phyloP scores from a whole-genome alignment of 2,888 invertebrate species.

The Corythucha ciliata region DNA sequence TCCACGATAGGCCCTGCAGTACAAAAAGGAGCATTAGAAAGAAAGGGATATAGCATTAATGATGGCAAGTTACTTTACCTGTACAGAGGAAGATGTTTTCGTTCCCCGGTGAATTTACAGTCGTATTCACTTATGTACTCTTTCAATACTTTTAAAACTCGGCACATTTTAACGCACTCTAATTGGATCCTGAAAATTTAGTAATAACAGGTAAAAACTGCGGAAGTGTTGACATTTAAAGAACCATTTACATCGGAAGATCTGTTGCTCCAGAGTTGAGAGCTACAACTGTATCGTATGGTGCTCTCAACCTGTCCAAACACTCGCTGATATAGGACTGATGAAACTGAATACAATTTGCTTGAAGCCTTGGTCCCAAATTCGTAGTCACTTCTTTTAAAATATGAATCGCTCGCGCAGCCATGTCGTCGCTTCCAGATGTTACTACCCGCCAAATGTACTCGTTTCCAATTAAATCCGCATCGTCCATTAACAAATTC shows the following conservation, averaged over 20 bases:
- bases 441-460: constrained; percentile 92
- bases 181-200: constrained; percentile 46
- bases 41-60: background rate
- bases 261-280: constrained; percentile 38
- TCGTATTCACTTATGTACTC: constrained; percentile 95
- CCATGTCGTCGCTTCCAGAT: constrained; percentile 84
- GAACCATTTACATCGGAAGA: constrained; percentile 21
- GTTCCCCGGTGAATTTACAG: constrained; percentile 73
- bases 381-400: constrained; percentile 90
- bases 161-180: constrained; percentile 78
- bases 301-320: constrained; percentile 75
- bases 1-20: constrained; percentile 70
- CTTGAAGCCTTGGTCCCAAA: constrained; percentile 74
- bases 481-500: constrained; percentile 80
- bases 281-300: constrained; percentile 71
- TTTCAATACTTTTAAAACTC: constrained; percentile 85
- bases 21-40: constrained; percentile 32
- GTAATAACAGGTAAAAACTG: background rate
- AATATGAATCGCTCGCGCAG: constrained; percentile 81
- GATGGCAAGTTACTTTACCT: too few relatives aligned
- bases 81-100: constrained; percentile 79
- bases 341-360: constrained; percentile 72
- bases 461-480: constrained; percentile 90
- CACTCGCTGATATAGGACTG: constrained; percentile 87
- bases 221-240: background rate